Conservation (phyloP, 2,797 vertebrate genomes). For the Bufotes viridis region DNA sequence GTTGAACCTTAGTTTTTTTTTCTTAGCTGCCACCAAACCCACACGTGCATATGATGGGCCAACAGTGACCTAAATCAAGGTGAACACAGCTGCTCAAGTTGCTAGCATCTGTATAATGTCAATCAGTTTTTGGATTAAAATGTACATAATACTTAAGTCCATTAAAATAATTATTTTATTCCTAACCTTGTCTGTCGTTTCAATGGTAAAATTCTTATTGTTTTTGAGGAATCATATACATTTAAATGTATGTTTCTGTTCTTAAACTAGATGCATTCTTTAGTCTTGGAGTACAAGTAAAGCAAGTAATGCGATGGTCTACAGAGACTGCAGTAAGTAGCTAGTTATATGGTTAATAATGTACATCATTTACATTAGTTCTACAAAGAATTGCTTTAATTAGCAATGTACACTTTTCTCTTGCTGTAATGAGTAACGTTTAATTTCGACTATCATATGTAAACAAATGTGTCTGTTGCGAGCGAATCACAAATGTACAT, state of each 20-base stretch:
- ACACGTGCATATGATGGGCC: no score
- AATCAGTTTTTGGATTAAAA: no score
- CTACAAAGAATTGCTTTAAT: conserved; percentile 37
- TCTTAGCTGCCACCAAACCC: no score
- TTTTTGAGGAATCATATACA: not conserved
- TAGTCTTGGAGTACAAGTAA: not conserved
- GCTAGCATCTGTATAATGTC: no score
- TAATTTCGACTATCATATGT: conserved; percentile 55
- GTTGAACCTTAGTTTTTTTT: no score
- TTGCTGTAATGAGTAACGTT: conserved; percentile 45
- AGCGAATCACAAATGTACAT: conserved; percentile 57
- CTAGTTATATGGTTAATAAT: not conserved
- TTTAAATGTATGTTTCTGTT: not conserved
- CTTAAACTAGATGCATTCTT: not conserved
- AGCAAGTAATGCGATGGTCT: not conserved
- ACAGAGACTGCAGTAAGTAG: not conserved
- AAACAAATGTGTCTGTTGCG: conserved; percentile 60
- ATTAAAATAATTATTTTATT: no score
- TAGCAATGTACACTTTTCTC: conserved; percentile 31
- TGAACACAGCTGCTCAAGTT: no score
- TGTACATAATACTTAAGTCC: no score
- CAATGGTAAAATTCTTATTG: not conserved
- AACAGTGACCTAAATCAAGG: no score
- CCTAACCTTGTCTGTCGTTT: no score
- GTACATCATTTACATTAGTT: conserved; percentile 26